phyloP scores from a whole-genome alignment of 1,140 invertebrate species.

The Sinonovacula constricta region DNA sequence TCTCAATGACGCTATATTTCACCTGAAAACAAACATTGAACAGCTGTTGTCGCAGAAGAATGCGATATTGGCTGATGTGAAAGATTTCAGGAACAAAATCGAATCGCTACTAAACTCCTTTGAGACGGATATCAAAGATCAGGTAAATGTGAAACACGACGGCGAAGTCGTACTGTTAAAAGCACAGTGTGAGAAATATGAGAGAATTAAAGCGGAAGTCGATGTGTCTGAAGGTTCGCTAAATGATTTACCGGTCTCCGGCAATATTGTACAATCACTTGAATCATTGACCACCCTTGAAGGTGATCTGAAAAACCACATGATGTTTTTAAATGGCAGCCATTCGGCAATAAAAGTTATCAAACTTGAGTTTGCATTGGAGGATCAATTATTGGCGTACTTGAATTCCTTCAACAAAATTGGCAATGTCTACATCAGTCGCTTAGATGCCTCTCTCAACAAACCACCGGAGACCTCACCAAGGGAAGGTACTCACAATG shows the following conservation, averaged over 20 bases:
- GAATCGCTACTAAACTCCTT: conserved; percentile 35
- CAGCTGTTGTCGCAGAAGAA: conserved; percentile 24
- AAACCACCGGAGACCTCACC: conserved; percentile 27
- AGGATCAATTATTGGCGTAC: conserved; percentile 20
- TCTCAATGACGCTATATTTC: conserved; percentile 32
- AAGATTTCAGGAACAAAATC: conserved; percentile 40
- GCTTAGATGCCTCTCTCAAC: conserved; percentile 26
- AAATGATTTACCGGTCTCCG: conserved; percentile 26
- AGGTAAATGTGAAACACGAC: conserved; percentile 40
- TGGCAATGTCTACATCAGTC: conserved; percentile 18
- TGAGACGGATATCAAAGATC: conserved; percentile 39
- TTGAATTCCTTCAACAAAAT: conserved; percentile 38
- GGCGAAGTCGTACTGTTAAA: conserved; percentile 35
- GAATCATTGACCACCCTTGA: conserved; percentile 23
- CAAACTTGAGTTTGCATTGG: conserved; percentile 37
- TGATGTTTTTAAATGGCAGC: conserved; percentile 20
- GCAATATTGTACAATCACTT: conserved; percentile 1
- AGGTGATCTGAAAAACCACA: conserved; percentile 38
- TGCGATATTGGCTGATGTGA: conserved; percentile 24
- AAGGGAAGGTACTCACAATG: conserved; percentile 29
- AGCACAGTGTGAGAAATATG: conserved; percentile 45
- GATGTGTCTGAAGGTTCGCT: conserved; percentile 24
- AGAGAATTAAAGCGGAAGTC: conserved; percentile 33
- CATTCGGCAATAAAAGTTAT: conserved; percentile 29
- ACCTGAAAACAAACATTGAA: conserved; percentile 40